Percentiles rank a stretch among this genome's conserved stretches.
Conservation (phyloP, 2,113 vertebrate genomes). For the Marcusenius ussheri region DNA sequence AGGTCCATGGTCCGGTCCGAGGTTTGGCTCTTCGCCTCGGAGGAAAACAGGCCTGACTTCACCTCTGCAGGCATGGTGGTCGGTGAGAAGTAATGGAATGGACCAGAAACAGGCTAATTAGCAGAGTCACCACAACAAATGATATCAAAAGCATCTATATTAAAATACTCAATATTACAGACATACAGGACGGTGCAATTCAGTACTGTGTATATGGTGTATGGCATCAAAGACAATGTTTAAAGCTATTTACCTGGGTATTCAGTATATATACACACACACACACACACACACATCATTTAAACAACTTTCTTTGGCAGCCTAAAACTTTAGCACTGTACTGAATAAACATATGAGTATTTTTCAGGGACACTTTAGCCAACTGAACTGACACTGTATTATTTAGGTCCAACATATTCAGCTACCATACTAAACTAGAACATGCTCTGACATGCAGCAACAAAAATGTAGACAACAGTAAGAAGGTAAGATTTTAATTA, state of each 20-base stretch:
- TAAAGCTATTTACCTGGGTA: neutral
- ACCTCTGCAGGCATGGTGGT: constrained; percentile 50
- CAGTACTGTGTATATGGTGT: neutral
- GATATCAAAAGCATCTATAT: neutral
- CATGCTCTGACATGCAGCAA: neutral
- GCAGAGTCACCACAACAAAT: neutral
- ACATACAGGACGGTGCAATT: neutral
- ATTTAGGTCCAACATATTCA: neutral
- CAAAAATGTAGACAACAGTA: neutral
- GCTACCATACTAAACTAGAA: neutral
- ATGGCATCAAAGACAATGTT: neutral
- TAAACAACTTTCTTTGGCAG: neutral
- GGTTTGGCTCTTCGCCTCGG: constrained; percentile 54
- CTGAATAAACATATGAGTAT: neutral
- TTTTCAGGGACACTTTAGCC: neutral
- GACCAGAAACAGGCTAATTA: neutral
- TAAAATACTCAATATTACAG: neutral
- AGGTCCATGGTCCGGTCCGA: constrained; percentile 76
- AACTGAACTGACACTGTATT: neutral
- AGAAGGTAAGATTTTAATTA: neutral
- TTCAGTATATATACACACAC: neutral
- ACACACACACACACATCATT: neutral
- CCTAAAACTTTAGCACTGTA: neutral
- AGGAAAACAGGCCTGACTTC: constrained; percentile 52
- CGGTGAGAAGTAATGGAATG: neutral